Base-by-base conservation (phyloP, 1,140 invertebrate genomes). In the Drosophila sulfurigaster region DNA sequence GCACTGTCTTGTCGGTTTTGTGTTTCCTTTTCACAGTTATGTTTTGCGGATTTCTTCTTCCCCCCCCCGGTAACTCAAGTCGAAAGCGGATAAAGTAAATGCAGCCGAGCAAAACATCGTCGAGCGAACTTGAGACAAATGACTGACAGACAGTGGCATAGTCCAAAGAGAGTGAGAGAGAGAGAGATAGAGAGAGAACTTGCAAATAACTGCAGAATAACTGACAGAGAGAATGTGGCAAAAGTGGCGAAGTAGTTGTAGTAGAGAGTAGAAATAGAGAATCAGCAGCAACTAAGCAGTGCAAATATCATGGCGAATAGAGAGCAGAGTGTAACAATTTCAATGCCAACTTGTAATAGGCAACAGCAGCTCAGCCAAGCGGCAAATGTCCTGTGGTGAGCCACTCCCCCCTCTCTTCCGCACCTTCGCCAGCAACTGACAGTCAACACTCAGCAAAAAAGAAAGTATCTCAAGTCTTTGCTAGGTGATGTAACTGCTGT, bases 301-400 rank as follows among this genome's bases (percentile, higher is more conserved):
- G 15, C 32, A 10, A 57, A 35, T 38, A 16, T 16, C 8, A 11
- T n/a, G 32, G n/a, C 4, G 52, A 10, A 16, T 38, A 41, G 13
- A 49, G 16, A 56, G 28, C 52, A 49, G 20, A 62, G 57, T 54
- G 32, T 25, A 15, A 13, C 10, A 54, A 70, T 52, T 70, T 70
- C 67, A 85, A 85, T 85, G 81, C 74, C 81, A 75, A 78, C 68
- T 83, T 83, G 73, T 83, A 25, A 70, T 83, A 83, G 79, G 81
- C 67, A 70, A 63, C 57, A 66, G 63, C 73, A 77, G 60, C 67
- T 38, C 54, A 71, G 74, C 69, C 81, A 78, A 70, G 77, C 69
- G 76, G 81, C 62, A 85, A 85, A 80, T 85, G 74, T 85, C 78
- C 81, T 81, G 74, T 69, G 78, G 81, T 71, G 75, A 64, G 41